A percentile compares a stretch with the other conserved stretches of the same genome.
Evolutionary conservation across 2,888 invertebrate genomes (phyloP).

Genomic region (Andrena bicolor): DNA sequence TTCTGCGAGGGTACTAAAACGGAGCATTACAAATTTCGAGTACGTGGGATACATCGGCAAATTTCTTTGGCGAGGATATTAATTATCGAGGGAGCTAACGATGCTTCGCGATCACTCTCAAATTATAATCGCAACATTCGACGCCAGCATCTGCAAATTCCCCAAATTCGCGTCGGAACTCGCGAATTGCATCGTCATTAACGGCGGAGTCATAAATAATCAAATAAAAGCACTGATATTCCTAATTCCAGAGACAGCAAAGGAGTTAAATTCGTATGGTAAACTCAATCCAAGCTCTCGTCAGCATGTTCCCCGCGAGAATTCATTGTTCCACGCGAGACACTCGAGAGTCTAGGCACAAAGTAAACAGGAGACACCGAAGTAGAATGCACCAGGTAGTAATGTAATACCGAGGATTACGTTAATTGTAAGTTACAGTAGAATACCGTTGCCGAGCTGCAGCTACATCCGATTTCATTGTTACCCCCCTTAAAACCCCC

Average conservation of each 20-base stretch:
- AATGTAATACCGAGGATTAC: conserved; percentile 25
- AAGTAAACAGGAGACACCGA: neutral
- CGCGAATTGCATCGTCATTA: too few species aligned
- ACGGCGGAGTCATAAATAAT: neutral
- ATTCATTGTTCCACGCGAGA: conserved; percentile 15
- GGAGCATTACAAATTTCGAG: too few species aligned
- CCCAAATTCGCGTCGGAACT: neutral
- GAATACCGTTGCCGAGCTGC: too few species aligned
- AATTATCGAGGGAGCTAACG: too few species aligned
- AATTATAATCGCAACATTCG: too few species aligned
- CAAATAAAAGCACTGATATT: neutral
- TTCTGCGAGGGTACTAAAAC: neutral
- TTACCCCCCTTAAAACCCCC: neutral
- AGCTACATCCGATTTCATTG: neutral
- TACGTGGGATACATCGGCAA: too few species aligned
- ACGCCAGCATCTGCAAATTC: neutral
- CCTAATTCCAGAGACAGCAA: neutral
- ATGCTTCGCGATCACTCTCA: too few species aligned
- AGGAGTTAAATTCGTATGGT: neutral
- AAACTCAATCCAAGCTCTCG: neutral
- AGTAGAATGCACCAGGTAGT: neutral
- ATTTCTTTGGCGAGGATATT: too few species aligned
- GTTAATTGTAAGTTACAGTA: neutral
- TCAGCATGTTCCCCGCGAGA: neutral
- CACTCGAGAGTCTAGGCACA: neutral